phyloP scores from a whole-genome alignment of 2,888 invertebrate genomes.

The Dermolepida albohirtum region DNA sequence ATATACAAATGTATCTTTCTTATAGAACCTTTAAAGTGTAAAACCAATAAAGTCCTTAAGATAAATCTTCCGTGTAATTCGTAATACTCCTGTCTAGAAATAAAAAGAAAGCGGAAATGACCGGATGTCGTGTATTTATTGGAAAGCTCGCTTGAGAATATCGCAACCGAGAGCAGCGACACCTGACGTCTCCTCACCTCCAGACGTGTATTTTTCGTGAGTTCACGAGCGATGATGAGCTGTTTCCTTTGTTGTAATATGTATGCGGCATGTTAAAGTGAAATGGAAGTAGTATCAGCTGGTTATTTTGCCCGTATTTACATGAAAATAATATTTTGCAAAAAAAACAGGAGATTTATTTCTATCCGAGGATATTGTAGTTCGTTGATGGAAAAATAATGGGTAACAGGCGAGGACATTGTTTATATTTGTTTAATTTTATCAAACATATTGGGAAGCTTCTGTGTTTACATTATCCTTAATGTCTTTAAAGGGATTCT shows the following conservation, averaged over 20 bases:
- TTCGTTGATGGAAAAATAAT: conserved; percentile 7
- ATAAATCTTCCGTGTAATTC: conserved; percentile 11
- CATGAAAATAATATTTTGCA: conserved; percentile 16
- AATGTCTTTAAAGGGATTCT: no score
- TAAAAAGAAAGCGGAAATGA: conserved; percentile 18
- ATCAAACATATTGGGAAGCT: not conserved
- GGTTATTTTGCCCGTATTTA: conserved; percentile 9
- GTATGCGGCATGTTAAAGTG: not conserved
- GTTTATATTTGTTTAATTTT: not conserved
- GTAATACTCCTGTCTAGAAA: conserved; percentile 7
- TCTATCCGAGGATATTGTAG: conserved; percentile 1
- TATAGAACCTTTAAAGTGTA: not conserved
- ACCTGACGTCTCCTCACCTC: conserved; percentile 19
- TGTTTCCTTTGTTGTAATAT: not conserved
- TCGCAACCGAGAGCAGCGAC: not conserved
- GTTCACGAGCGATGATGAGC: not conserved
- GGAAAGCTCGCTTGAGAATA: conserved; percentile 14
- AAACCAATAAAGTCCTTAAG: conserved; percentile 22
- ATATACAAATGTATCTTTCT: conserved; percentile 3
- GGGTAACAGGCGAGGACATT: not conserved
- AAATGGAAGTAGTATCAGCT: not conserved
- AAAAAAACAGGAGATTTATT: not conserved
- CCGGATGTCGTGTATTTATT: conserved; percentile 10
- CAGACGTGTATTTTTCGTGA: conserved; percentile 6
- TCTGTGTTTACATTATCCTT: no score